Evolutionary conservation across 2,797 vertebrate genomes (phyloP).

Genomic region (Myripristis jacobus): DNA sequence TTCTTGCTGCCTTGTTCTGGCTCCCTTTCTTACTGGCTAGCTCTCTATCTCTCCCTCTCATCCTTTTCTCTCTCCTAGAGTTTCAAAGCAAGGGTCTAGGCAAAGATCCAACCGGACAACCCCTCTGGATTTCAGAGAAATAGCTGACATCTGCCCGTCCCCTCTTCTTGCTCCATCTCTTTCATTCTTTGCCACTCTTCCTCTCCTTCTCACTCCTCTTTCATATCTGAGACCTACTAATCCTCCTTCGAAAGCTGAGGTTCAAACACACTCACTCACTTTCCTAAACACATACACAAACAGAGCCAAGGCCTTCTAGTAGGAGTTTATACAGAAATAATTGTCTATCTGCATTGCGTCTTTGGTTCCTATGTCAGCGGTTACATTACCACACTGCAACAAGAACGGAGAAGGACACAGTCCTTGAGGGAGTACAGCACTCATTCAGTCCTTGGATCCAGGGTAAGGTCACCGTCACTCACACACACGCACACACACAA

Average conservation of each 20-base stretch:
- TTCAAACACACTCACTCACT: constrained; percentile 36
- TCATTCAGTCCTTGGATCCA: constrained; percentile 60
- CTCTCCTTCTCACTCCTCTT: constrained; percentile 32
- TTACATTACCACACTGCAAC: constrained; percentile 9
- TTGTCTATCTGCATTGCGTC: constrained; percentile 46
- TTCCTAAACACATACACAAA: constrained; percentile 39
- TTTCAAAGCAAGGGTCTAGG: constrained; percentile 73
- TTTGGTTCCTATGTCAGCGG: constrained; percentile 33
- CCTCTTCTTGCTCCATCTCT: constrained; percentile 47
- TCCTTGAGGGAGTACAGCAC: constrained; percentile 49
- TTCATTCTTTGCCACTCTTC: constrained; percentile 45
- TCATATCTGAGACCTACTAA: constrained; percentile 59
- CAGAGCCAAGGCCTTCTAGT: constrained; percentile 19
- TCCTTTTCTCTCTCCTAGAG: constrained; percentile 33
- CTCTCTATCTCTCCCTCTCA: constrained; percentile 26
- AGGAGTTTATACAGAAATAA: constrained; percentile 32
- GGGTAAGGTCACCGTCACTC: constrained; percentile 51
- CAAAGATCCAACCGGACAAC: constrained; percentile 72
- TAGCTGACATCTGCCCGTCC: constrained; percentile 78
- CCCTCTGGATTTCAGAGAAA: constrained; percentile 76
- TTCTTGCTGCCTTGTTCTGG: constrained; percentile 19
- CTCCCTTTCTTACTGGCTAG: constrained; percentile 21
- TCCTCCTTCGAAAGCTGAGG: constrained; percentile 37
- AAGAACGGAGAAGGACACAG: constrained; percentile 26
- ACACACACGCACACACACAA: constrained; percentile 19